phyloP scores from a whole-genome alignment of 2,888 invertebrate genomes.

The Apodemia duryi region DNA sequence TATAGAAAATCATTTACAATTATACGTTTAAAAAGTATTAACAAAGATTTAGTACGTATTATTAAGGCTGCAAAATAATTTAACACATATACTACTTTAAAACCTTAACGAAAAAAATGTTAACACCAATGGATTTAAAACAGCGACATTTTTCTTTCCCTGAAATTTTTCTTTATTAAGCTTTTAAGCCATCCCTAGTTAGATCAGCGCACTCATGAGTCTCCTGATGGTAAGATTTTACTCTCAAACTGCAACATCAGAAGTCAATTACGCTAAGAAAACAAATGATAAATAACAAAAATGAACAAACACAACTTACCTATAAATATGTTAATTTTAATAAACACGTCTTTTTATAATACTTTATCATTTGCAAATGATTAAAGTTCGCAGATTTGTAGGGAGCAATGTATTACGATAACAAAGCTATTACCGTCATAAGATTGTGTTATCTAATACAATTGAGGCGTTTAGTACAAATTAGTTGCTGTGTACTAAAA shows the following conservation, averaged over 20 bases:
- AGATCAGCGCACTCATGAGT: too few species aligned
- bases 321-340: not conserved
- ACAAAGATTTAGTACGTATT: too few species aligned
- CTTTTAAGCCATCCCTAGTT: too few species aligned
- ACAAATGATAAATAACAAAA: not conserved
- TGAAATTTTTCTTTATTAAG: too few species aligned
- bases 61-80: too few species aligned
- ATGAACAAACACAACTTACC: not conserved
- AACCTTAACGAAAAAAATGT: too few species aligned
- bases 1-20: too few species aligned
- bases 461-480: not conserved
- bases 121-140: too few species aligned
- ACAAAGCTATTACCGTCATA: not conserved
- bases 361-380: slow-evolving; percentile 43
- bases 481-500: not conserved
- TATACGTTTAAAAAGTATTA: too few species aligned
- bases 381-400: slow-evolving; percentile 20
- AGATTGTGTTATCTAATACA: slow-evolving; percentile 8
- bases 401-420: slow-evolving; percentile 11
- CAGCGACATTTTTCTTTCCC: too few species aligned
- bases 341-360: slow-evolving; percentile 42
- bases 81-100: too few species aligned
- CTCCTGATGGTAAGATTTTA: too few species aligned
- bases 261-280: not conserved
- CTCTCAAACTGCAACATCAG: not conserved